Evolutionary conservation across 2,888 invertebrate species (phyloP), one percentile per base, ranked within the genome.

Genomic region (Amaurobius ferox): DNA sequence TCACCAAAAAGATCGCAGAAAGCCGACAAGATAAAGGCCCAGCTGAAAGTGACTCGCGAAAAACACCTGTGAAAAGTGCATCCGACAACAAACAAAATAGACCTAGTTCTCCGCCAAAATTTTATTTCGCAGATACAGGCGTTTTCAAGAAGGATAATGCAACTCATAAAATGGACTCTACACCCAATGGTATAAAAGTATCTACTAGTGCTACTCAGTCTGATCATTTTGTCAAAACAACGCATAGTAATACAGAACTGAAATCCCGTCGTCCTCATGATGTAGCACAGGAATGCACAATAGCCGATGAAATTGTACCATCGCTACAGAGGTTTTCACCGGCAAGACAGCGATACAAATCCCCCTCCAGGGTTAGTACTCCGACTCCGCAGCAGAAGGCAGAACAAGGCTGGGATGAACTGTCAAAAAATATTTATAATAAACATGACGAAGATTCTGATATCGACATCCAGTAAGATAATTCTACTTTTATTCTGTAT

Each of bases 311-410:
- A 35, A 64, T 76, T 3, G 83, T 77, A 0, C 83, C 83, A 55
- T 83, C 83, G 0, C n/a, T 83, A n/a, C 76, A 83, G 29, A 70
- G 83, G 62, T 83, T 83, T 39, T 76, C 76, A 1, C 83, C 83
- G 1, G 76, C 23, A 2, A 68, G 83, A 19, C 55, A 40, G 16
- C 61, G 83, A 2, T 68, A 44, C 40, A 83, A 76, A 29, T 19
- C 40, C 3, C 29, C 83, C 3, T 64, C 62, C 7, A n/a, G 74
- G 9, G 61, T 7, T 28, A 32, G 23, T 3, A 67, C 72, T 0
- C 79, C 72, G 11, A 66, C 66, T 3, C 55, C 28, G 1, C 55
- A 68, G 23, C 80, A 80, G 2, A 80, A 80, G 9, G 80, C 61
- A 6, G 74, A 76, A 19, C 64, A 71, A n/a, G 76, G 70, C n/a